Conservation (phyloP, 1,140 invertebrate species). For the Nilaparvata lugens region DNA sequence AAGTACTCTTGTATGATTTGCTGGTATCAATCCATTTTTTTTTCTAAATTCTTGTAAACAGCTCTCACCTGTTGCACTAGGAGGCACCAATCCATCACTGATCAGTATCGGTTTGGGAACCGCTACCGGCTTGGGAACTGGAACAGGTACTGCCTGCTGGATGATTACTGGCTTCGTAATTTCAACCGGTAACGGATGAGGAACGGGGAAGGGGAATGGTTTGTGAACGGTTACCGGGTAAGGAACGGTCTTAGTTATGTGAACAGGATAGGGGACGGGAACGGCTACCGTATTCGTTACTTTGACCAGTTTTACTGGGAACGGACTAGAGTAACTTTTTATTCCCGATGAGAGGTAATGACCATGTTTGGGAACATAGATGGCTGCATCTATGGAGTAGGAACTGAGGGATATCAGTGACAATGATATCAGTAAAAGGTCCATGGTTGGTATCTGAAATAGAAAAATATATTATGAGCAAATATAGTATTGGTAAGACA, state of each 20-base stretch:
- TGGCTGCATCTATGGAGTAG: not conserved
- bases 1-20: too few species aligned
- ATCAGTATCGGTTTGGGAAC: slow-evolving; percentile 1
- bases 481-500: too few species aligned
- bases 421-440: not conserved
- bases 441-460: not conserved
- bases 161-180: slow-evolving; percentile 12
- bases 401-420: not conserved
- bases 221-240: slow-evolving; percentile 11
- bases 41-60: too few species aligned
- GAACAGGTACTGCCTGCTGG: slow-evolving; percentile 1
- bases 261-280: slow-evolving; percentile 12
- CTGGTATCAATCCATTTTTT: too few species aligned
- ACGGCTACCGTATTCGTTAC: slow-evolving; percentile 15
- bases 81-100: not conserved
- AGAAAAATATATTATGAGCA: too few species aligned
- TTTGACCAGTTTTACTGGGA: slow-evolving; percentile 11
- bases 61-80: not conserved
- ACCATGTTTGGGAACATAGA: not conserved
- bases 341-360: slow-evolving; percentile 3
- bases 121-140: slow-evolving; percentile 3
- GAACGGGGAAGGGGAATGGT: slow-evolving; percentile 12
- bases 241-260: slow-evolving; percentile 3
- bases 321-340: not conserved
- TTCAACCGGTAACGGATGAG: slow-evolving; percentile 11